Evolutionary conservation across 2,113 vertebrate species (phyloP).

Genomic region (Rhadina sibilatrix): DNA sequence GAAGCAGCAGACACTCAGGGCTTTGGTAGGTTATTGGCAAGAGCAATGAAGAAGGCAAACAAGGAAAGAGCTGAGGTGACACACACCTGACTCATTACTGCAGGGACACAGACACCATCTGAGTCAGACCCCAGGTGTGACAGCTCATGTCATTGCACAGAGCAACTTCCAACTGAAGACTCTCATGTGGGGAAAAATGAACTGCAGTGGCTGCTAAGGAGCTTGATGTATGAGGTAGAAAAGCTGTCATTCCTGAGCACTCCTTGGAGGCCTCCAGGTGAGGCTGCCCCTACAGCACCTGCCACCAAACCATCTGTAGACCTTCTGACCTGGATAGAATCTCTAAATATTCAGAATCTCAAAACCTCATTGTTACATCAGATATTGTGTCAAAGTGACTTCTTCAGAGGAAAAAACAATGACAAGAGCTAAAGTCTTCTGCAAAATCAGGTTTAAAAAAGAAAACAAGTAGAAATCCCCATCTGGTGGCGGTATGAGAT

Average conservation of each 20-base stretch:
- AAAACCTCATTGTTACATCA: neutral
- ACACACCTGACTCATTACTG: rapidly evolving
- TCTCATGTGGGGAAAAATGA: neutral
- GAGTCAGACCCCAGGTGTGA: neutral
- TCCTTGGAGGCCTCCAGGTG: rapidly evolving
- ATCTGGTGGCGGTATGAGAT: neutral
- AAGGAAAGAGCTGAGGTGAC: neutral
- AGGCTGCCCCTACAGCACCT: neutral
- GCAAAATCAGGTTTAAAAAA: neutral
- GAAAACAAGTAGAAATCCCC: neutral
- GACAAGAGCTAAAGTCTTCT: neutral
- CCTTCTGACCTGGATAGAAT: rapidly evolving
- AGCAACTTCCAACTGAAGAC: neutral
- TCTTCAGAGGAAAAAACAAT: neutral
- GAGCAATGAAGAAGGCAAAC: neutral
- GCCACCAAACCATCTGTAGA: neutral
- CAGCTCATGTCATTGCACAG: rapidly evolving
- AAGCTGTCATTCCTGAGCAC: neutral
- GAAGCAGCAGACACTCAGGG: neutral
- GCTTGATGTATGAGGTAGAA: neutral
- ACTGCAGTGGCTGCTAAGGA: neutral
- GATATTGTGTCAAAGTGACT: neutral
- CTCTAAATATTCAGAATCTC: neutral
- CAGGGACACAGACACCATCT: neutral
- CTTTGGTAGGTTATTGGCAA: neutral